Percentiles rank a stretch among this genome's conserved stretches.
Conservation (phyloP, 2,888 invertebrate species). For the Thalpophila matura region DNA sequence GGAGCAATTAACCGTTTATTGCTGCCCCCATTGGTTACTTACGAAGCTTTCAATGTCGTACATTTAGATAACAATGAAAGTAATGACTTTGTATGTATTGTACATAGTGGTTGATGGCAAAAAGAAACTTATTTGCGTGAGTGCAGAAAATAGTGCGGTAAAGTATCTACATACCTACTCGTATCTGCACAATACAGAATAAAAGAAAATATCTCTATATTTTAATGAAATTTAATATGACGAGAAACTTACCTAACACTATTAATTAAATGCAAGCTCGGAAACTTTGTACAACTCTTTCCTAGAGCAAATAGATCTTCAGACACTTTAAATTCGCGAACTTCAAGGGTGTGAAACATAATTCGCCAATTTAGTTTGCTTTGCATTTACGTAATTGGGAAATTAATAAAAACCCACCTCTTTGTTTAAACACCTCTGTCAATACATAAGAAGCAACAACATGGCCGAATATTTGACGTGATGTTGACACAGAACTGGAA, state of each 20-base stretch:
- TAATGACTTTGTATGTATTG: constrained; percentile 17
- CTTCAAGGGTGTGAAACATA: not conserved
- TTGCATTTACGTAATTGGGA: constrained; percentile 36
- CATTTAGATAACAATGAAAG: constrained; percentile 36
- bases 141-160: no score
- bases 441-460: constrained; percentile 24
- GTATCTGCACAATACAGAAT: not conserved
- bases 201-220: no score
- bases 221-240: no score
- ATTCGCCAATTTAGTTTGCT: not conserved
- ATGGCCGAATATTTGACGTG: constrained; percentile 1
- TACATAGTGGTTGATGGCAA: not conserved
- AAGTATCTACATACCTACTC: not conserved
- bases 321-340: not conserved
- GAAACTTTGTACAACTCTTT: no score
- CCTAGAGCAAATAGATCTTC: no score
- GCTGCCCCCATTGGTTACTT: constrained; percentile 77
- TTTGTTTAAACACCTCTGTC: constrained; percentile 44
- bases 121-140: not conserved
- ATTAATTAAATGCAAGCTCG: no score
- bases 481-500: constrained; percentile 16
- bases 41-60: constrained; percentile 35
- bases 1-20: constrained; percentile 86
- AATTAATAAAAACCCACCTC: constrained; percentile 40
- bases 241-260: no score